phyloP scores from a whole-genome alignment of 2,113 vertebrate genomes.

The Vidua chalybeata region DNA sequence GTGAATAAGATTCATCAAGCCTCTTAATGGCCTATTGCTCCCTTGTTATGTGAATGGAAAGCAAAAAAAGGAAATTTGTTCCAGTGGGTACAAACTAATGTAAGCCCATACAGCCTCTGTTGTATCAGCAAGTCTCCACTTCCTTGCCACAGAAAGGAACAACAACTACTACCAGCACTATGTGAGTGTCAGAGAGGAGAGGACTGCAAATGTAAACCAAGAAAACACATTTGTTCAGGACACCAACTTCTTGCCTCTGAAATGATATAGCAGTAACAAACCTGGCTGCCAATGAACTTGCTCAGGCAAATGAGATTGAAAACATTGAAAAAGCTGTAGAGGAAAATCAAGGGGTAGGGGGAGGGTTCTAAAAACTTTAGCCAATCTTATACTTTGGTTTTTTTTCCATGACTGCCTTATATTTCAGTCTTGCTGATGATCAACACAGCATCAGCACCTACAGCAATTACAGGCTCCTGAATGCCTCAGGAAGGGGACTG shows the following conservation, averaged over 20 bases:
- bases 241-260: neutral
- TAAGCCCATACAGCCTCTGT: neutral
- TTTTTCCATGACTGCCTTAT: neutral
- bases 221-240: neutral
- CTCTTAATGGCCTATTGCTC: neutral
- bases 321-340: neutral
- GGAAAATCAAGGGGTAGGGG: neutral
- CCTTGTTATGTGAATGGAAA: neutral
- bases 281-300: neutral
- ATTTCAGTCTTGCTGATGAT: neutral
- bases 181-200: neutral
- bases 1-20: constrained; percentile 16
- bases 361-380: neutral
- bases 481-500: accelerated
- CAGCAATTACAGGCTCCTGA: neutral
- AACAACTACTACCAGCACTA: neutral
- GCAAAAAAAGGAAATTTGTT: neutral
- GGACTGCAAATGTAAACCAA: neutral
- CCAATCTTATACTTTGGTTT: neutral
- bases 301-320: neutral
- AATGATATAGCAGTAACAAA: neutral
- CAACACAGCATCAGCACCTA: neutral
- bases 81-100: neutral
- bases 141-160: neutral
- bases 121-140: neutral